A percentile compares a stretch with the other conserved stretches of the same genome.
Conservation (phyloP, 2,888 invertebrate species). For the Capitulum mitella region DNA sequence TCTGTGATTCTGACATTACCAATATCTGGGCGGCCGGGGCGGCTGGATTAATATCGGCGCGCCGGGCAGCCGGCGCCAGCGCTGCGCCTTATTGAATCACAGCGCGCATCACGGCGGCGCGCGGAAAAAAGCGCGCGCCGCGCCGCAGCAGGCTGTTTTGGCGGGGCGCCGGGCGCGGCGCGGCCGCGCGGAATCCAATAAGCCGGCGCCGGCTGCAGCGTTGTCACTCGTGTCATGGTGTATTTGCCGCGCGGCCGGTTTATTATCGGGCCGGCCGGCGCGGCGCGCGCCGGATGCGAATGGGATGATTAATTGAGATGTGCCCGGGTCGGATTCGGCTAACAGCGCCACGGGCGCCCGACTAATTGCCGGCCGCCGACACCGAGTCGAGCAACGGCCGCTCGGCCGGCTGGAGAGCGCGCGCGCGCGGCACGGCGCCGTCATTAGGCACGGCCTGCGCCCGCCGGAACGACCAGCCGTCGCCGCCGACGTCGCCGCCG, state of each 20-base stretch:
- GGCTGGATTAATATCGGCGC: background rate
- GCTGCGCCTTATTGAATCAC: conserved; percentile 19
- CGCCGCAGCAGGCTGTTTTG: conserved; percentile 5
- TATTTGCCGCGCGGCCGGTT: conserved; percentile 18
- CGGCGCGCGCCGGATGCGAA: background rate
- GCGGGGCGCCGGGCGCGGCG: background rate
- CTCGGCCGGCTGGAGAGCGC: background rate
- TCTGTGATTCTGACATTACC: conserved; percentile 24
- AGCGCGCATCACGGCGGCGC: background rate
- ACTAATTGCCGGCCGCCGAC: conserved; percentile 5
- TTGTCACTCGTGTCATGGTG: conserved; percentile 8
- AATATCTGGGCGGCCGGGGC: background rate
- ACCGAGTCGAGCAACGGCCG: background rate
- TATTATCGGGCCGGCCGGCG: conserved; percentile 1
- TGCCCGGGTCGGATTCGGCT: background rate
- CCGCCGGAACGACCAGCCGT: background rate
- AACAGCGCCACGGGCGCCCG: background rate
- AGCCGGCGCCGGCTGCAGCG: conserved; percentile 2
- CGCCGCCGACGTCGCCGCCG: background rate
- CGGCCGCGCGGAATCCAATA: conserved; percentile 17
- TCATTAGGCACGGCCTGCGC: too few species aligned
- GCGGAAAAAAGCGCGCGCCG: conserved; percentile 12
- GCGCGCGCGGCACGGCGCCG: background rate
- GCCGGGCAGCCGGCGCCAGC: background rate
- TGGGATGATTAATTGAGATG: conserved; percentile 21